Evolutionary conservation across 2,888 invertebrate genomes (phyloP).

Genomic region (Graphium colonna): DNA sequence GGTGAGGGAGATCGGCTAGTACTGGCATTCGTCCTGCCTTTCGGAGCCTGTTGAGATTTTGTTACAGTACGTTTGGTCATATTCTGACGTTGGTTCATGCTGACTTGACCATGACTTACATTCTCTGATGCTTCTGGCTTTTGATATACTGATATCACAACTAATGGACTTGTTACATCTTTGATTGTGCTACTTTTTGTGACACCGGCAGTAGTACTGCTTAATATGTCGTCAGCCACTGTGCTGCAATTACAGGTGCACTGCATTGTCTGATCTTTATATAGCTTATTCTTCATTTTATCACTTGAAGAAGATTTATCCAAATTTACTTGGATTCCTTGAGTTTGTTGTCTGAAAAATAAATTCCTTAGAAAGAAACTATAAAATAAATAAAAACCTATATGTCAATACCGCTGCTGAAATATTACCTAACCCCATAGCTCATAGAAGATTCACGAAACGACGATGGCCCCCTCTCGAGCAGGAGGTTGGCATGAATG

Average conservation of each 20-base stretch:
- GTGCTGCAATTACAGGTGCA: slow-evolving; percentile 37
- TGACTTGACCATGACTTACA: slow-evolving; percentile 26
- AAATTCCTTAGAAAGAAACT: not conserved
- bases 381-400: not conserved
- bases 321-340: slow-evolving; percentile 57
- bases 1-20: slow-evolving; percentile 30
- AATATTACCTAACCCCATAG: slow-evolving; percentile 5
- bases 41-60: not conserved
- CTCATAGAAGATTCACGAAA: slow-evolving; percentile 12
- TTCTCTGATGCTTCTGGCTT: slow-evolving; percentile 37
- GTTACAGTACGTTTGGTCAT: slow-evolving; percentile 1
- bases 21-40: slow-evolving; percentile 9
- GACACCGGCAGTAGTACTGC: slow-evolving; percentile 23
- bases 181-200: slow-evolving; percentile 30
- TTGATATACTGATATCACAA: slow-evolving; percentile 68
- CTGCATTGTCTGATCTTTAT: slow-evolving; percentile 41
- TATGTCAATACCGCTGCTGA: not conserved
- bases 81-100: slow-evolving; percentile 25
- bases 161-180: slow-evolving; percentile 48
- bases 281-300: slow-evolving; percentile 22
- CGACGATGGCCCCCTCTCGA: slow-evolving; percentile 3
- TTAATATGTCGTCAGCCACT: slow-evolving; percentile 21
- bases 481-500: slow-evolving; percentile 26
- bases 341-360: slow-evolving; percentile 43
- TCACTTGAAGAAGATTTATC: slow-evolving; percentile 30